These are phyloP conservation scores for Diplazon laetatorius DNA, from an alignment of 2,888 invertebrate genomes.

Conservation along the genomic window DNA sequence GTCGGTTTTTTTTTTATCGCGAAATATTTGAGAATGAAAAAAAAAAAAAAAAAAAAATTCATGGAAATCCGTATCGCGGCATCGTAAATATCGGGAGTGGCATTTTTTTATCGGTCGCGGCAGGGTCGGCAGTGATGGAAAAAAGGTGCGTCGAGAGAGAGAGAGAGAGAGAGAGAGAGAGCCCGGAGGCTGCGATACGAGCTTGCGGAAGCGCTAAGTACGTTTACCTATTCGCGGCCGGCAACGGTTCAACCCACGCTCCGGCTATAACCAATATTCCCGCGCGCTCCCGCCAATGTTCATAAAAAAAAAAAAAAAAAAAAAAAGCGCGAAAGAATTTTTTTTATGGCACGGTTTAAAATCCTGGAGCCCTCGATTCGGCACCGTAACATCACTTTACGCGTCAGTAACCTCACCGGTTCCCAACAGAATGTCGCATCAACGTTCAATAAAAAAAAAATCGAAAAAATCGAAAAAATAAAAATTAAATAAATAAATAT, in stretches of 20 bases:
- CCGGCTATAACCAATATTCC: constrained; percentile 56
- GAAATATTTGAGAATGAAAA: neutral
- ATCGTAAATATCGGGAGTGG: constrained; percentile 8
- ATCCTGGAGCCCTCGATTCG: constrained; percentile 45
- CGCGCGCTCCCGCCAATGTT: constrained; percentile 25
- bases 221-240: constrained; percentile 53
- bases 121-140: neutral
- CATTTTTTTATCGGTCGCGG: constrained; percentile 18
- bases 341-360: constrained; percentile 56
- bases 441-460: too few relatives aligned
- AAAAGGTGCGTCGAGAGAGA: constrained; percentile 25
- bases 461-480: too few relatives aligned
- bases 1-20: too few relatives aligned
- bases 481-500: too few relatives aligned
- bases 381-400: constrained; percentile 6
- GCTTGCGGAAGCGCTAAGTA: constrained; percentile 59
- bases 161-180: too few relatives aligned
- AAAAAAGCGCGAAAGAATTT: constrained; percentile 49
- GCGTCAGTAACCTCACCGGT: neutral
- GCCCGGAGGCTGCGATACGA: constrained; percentile 25
- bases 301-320: too few relatives aligned
- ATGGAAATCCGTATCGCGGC: neutral
- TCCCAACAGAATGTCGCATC: neutral
- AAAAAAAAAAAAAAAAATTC: neutral
- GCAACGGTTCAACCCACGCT: constrained; percentile 26